A percentile compares a stretch with the other conserved stretches of the same genome.
These are phyloP conservation scores for Pectinophora gossypiella DNA, from an alignment of 1,140 invertebrate species.

Conservation along the genomic window DNA sequence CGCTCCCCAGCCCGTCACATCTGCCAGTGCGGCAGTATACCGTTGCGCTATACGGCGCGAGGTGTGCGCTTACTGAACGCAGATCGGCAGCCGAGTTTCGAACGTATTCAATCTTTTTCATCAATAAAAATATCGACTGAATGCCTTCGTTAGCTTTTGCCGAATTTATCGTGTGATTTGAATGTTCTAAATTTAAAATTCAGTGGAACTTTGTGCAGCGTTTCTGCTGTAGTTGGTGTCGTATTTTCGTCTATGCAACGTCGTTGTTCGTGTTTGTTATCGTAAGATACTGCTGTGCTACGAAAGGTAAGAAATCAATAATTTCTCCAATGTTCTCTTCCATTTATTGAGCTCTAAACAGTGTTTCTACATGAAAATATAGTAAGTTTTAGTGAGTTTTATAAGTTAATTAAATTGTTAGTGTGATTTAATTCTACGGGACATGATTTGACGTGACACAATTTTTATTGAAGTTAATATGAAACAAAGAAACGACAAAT, in stretches of 20 bases:
- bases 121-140: neutral
- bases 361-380: too few relatives aligned
- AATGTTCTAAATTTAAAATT: neutral
- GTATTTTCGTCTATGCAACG: neutral
- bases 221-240: neutral
- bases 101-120: conserved; percentile 7
- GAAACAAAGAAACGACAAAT: too few relatives aligned
- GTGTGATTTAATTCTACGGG: too few relatives aligned
- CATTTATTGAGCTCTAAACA: too few relatives aligned
- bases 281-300: neutral
- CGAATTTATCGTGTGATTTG: neutral
- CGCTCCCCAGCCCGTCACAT: conserved; percentile 9
- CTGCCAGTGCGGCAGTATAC: conserved; percentile 12
- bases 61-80: conserved; percentile 15
- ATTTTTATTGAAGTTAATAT: too few relatives aligned
- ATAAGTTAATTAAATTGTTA: too few relatives aligned
- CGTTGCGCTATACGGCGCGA: conserved; percentile 17
- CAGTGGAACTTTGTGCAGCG: neutral
- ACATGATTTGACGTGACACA: too few relatives aligned
- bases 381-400: too few relatives aligned
- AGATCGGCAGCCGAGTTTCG: conserved; percentile 13
- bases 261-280: neutral
- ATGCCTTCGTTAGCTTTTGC: neutral
- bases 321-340: neutral
- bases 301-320: neutral